These are phyloP conservation scores for Reinhardtius hippoglossoides DNA, from an alignment of 2,113 vertebrate species.

Conservation along the genomic window DNA sequence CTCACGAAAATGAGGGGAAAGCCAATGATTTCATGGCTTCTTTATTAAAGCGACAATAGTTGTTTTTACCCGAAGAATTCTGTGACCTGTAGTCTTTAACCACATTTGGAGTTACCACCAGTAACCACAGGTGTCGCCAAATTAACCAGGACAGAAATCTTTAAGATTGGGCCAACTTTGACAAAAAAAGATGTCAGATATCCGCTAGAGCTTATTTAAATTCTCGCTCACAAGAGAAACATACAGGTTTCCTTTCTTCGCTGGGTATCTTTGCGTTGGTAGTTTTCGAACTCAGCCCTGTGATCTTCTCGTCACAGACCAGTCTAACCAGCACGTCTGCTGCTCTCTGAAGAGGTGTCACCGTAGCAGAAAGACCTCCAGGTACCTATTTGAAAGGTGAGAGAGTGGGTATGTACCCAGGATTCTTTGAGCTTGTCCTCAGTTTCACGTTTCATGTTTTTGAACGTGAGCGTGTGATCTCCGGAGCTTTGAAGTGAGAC, in stretches of 20 bases:
- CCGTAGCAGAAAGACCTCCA: conserved; percentile 16
- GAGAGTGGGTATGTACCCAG: conserved; percentile 33
- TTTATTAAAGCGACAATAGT: too few species aligned
- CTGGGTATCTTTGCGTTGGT: not conserved
- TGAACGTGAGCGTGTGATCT: conserved; percentile 71
- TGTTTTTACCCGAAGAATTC: too few species aligned
- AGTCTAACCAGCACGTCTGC: conserved; percentile 16
- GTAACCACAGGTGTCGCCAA: too few species aligned
- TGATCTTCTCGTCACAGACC: conserved; percentile 34
- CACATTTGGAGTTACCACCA: too few species aligned
- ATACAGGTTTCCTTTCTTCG: not conserved
- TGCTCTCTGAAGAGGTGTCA: conserved; percentile 32
- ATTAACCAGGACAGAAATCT: too few species aligned
- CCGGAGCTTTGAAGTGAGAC: conserved; percentile 71
- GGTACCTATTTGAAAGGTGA: conserved; percentile 65
- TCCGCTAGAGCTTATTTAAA: not conserved
- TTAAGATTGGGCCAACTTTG: too few species aligned
- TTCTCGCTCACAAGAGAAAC: not conserved
- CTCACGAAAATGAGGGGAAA: too few species aligned
- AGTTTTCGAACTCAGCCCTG: conserved; percentile 5
- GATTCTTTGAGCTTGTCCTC: conserved; percentile 67
- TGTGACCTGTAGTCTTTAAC: too few species aligned
- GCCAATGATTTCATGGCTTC: too few species aligned
- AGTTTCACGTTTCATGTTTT: conserved; percentile 70
- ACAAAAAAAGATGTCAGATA: too few species aligned